Percentiles rank a stretch among this genome's conserved stretches.
Conservation (phyloP, 2,113 vertebrate species). For the Xiphophorus hellerii region DNA sequence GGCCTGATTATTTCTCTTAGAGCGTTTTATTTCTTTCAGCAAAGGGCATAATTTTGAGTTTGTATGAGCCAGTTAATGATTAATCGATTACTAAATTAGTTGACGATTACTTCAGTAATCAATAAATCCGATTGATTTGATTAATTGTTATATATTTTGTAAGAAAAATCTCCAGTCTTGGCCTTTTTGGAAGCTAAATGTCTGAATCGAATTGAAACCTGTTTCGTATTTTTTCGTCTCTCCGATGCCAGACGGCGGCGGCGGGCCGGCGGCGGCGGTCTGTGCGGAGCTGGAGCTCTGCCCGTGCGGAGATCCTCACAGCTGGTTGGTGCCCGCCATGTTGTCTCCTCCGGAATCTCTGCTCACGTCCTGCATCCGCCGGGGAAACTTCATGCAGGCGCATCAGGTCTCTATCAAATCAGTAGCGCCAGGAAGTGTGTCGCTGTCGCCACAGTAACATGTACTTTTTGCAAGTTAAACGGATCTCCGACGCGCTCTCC, state of each 20-base stretch:
- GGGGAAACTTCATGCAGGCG: conserved; percentile 91
- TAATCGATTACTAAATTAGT: too few relatives aligned
- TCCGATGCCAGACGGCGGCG: conserved; percentile 81
- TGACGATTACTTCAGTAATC: too few relatives aligned
- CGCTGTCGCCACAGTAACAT: background rate
- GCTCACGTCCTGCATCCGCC: conserved; percentile 90
- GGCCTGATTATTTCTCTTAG: too few relatives aligned
- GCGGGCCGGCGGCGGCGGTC: conserved; percentile 42
- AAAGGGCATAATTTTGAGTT: too few relatives aligned
- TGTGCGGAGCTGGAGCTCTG: conserved; percentile 72
- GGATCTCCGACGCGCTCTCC: conserved; percentile 1
- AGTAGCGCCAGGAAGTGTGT: background rate
- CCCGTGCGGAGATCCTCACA: conserved; percentile 75
- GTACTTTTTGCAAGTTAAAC: too few relatives aligned
- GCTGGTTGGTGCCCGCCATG: conserved; percentile 91
- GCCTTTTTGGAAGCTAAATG: background rate
- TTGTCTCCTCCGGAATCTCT: conserved; percentile 95
- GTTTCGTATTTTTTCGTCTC: background rate
- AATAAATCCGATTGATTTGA: background rate
- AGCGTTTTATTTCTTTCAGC: too few relatives aligned
- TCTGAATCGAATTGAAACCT: too few relatives aligned
- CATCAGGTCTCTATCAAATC: conserved; percentile 83
- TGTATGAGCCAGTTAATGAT: too few relatives aligned
- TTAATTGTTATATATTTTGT: background rate
- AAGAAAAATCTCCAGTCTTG: background rate